A percentile compares a stretch with the other conserved stretches of the same genome.
These are phyloP conservation scores for Caradrina clavipalpis DNA, from an alignment of 2,888 invertebrate species.

Conservation along the genomic window DNA sequence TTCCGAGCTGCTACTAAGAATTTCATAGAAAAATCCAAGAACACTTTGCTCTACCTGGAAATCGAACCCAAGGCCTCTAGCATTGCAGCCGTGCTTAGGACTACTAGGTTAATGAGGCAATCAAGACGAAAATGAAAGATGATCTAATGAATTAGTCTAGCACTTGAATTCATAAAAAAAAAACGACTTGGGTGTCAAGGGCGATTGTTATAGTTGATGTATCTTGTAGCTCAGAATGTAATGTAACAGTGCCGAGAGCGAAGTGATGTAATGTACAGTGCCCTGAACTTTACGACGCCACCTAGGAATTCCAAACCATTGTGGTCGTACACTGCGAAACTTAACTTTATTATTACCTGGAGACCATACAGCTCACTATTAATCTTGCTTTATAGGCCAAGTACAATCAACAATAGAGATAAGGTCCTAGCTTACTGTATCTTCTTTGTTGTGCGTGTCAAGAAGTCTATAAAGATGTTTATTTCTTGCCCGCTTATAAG, in stretches of 20 bases:
- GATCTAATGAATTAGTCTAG: too few relatives aligned
- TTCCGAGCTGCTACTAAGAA: too few relatives aligned
- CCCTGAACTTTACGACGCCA: conserved; percentile 4
- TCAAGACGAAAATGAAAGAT: too few relatives aligned
- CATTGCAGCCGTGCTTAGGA: too few relatives aligned
- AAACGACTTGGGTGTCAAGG: too few relatives aligned
- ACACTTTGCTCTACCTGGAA: too few relatives aligned
- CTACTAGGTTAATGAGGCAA: too few relatives aligned
- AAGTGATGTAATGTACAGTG: not conserved
- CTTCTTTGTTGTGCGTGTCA: not conserved
- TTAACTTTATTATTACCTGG: conserved; percentile 13
- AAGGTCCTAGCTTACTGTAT: not conserved
- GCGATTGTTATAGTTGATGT: not conserved
- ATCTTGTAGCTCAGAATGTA: not conserved
- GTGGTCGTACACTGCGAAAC: not conserved
- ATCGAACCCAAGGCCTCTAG: too few relatives aligned
- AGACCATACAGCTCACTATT: not conserved
- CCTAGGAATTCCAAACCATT: conserved; percentile 2
- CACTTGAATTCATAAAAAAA: too few relatives aligned
- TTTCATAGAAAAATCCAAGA: too few relatives aligned
- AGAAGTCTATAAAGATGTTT: not conserved
- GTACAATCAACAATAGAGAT: conserved; percentile 5
- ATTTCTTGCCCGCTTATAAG: not conserved
- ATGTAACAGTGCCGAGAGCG: too few relatives aligned
- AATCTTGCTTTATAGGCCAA: conserved; percentile 17